Evolutionary conservation across 2,113 vertebrate genomes (phyloP), one percentile per base, ranked within the genome.

Genomic region (Eurypyga helias): DNA sequence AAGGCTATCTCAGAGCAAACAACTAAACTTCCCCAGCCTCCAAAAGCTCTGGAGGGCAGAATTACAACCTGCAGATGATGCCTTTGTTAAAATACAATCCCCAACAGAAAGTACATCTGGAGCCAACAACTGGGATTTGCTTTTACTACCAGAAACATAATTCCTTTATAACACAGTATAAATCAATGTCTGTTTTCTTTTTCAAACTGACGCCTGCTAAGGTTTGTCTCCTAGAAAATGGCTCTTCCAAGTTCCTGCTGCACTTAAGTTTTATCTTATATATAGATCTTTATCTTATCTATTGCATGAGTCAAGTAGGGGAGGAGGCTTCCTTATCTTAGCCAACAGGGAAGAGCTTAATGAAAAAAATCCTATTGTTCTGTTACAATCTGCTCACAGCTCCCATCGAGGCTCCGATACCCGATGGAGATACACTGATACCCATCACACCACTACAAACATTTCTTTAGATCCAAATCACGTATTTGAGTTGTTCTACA

Each of bases 261-360:
- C 86, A 87, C 80, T 81, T 52, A 8, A 66, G 34, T 83, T 90
- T 93, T 84, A 90, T 92, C 95, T 90, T 46, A 5, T 26, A 57
- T 45, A 62, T 12, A 92, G 87, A 97, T 87, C 26, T 75, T 62
- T 94, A 84, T 94, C 87, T 95, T 91, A 89, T 95, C 93, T 94
- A 7, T 57, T 60, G 34, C 24, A 7, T 17, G 69, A 95, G 73
- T 69, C 89, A 94, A 94, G 67, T 8, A 89, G 61, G 57, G 90
- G 65, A 89, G 84, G 61, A 90, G 83, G 72, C 3, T 72, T 55
- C 48, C 54, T 94, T 89, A 93, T 96, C 97, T 51, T 14, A 43
- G 72, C 23, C 55, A 55, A 82, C 45, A 91, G 77, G 61, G 76
- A 89, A 93, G 69, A 82, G 18, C 52, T 87, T 81, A 79, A 96